Evolutionary conservation across 2,797 vertebrate genomes (phyloP).

Genomic region (Champsocephalus gunnari): DNA sequence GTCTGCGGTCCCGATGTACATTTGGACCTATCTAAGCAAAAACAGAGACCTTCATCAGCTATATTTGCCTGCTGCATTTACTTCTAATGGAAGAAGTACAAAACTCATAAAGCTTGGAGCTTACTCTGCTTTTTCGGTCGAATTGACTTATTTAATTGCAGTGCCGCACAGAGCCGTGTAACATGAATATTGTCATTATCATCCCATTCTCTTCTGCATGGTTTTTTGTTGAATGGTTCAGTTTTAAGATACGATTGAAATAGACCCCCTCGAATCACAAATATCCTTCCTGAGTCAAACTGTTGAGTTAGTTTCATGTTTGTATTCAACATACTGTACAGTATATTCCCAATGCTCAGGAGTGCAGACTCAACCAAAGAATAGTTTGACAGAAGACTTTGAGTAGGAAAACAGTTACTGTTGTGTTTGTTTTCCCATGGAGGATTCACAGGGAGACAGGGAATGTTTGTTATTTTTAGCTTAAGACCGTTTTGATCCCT

Average conservation of each 20-base stretch:
- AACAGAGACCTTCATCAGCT: conserved; percentile 41
- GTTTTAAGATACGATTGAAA: not conserved
- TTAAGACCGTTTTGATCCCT: conserved; percentile 53
- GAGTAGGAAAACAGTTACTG: conserved; percentile 18
- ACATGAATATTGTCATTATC: conserved; percentile 37
- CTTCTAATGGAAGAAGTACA: conserved; percentile 17
- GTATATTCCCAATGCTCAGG: not conserved
- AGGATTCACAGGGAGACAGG: conserved; percentile 26
- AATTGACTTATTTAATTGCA: conserved; percentile 54
- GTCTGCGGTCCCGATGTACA: conserved; percentile 36
- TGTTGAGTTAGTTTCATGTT: not conserved
- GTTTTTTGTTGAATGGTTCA: conserved; percentile 25
- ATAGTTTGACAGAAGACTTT: conserved; percentile 30
- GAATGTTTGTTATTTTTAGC: conserved; percentile 70
- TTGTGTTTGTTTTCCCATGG: conserved; percentile 48
- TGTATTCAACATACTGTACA: not conserved
- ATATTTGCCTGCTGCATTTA: conserved; percentile 22
- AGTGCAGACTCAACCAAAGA: not conserved
- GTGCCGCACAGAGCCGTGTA: conserved; percentile 26
- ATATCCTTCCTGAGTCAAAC: not conserved
- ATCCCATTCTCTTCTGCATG: conserved; percentile 24
- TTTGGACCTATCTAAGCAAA: conserved; percentile 36
- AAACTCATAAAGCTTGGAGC: conserved; percentile 45
- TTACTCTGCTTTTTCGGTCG: conserved; percentile 46
- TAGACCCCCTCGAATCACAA: not conserved